Evolutionary conservation across 2,797 vertebrate species (phyloP).

Genomic region (Lates japonicus): DNA sequence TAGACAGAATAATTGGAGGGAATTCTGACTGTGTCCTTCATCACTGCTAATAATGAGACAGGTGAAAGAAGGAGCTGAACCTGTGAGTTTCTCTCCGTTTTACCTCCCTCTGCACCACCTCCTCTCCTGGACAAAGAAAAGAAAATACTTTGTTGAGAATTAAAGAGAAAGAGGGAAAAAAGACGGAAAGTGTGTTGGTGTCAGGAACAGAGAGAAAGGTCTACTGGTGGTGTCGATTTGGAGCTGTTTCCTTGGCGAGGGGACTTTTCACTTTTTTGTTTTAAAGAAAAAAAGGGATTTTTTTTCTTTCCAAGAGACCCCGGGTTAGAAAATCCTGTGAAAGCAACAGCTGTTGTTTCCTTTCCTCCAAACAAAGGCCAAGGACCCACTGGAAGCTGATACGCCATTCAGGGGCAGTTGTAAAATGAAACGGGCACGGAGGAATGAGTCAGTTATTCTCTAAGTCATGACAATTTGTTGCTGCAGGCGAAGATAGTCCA

Average conservation of each 20-base stretch:
- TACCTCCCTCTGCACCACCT: neutral
- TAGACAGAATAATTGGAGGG: constrained; percentile 82
- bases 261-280: constrained; percentile 70
- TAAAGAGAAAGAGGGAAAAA: neutral
- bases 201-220: constrained; percentile 56
- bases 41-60: constrained; percentile 87
- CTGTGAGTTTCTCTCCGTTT: constrained; percentile 44
- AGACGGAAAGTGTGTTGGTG: constrained; percentile 47
- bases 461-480: constrained; percentile 60
- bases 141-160: constrained; percentile 11
- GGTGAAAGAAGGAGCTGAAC: constrained; percentile 75
- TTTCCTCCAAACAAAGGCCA: constrained; percentile 80
- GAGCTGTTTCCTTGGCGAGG: constrained; percentile 85
- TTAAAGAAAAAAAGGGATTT: constrained; percentile 73
- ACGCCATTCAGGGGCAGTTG: constrained; percentile 74
- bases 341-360: constrained; percentile 95
- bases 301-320: constrained; percentile 74
- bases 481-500: constrained; percentile 56
- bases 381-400: constrained; percentile 82
- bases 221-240: constrained; percentile 71
- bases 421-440: constrained; percentile 69
- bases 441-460: constrained; percentile 67
- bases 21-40: constrained; percentile 89
- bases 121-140: neutral
- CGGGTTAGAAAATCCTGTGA: constrained; percentile 92